Conservation (phyloP, 1,140 invertebrate species). For the Diploscapter pachys region DNA sequence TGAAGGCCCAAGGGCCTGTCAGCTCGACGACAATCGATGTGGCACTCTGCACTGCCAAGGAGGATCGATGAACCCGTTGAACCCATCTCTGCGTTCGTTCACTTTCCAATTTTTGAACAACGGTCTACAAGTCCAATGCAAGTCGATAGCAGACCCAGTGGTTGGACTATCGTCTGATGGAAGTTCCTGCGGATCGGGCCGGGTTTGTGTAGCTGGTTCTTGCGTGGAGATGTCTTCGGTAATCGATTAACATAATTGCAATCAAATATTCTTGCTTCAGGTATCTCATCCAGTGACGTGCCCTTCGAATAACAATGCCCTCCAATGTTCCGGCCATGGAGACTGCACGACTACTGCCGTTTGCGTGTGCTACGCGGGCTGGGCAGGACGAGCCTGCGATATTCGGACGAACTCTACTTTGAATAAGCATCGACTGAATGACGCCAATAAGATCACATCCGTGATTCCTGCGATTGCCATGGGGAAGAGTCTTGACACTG, state of each 20-base stretch:
- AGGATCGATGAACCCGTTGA: constrained; percentile 30
- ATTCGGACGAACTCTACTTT: constrained; percentile 38
- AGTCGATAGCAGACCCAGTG: constrained; percentile 45
- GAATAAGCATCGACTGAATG: too few species aligned
- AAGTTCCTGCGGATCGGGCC: constrained; percentile 48
- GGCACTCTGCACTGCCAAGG: constrained; percentile 48
- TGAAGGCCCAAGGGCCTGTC: constrained; percentile 43
- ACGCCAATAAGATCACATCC: too few species aligned
- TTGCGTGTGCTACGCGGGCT: constrained; percentile 83
- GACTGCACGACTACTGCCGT: constrained; percentile 86
- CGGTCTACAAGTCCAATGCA: constrained; percentile 47
- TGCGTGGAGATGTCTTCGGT: constrained; percentile 46
- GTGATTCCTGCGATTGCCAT: constrained; percentile 39
- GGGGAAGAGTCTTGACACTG: constrained; percentile 45
- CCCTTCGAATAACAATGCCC: constrained; percentile 78
- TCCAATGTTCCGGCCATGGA: constrained; percentile 87
- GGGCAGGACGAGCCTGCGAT: constrained; percentile 84
- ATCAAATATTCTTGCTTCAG: constrained; percentile 27
- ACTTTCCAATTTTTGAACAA: constrained; percentile 54
- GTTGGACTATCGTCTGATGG: constrained; percentile 48
- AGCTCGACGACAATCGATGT: constrained; percentile 44
- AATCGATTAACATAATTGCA: too few species aligned
- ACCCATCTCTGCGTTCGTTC: constrained; percentile 46
- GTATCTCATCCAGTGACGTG: constrained; percentile 71
- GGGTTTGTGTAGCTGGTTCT: constrained; percentile 46